Percentiles rank a stretch among this genome's conserved stretches.
These are phyloP conservation scores for Typhlomys cinereus DNA, from an alignment of 2,113 vertebrate genomes.

Conservation along the genomic window DNA sequence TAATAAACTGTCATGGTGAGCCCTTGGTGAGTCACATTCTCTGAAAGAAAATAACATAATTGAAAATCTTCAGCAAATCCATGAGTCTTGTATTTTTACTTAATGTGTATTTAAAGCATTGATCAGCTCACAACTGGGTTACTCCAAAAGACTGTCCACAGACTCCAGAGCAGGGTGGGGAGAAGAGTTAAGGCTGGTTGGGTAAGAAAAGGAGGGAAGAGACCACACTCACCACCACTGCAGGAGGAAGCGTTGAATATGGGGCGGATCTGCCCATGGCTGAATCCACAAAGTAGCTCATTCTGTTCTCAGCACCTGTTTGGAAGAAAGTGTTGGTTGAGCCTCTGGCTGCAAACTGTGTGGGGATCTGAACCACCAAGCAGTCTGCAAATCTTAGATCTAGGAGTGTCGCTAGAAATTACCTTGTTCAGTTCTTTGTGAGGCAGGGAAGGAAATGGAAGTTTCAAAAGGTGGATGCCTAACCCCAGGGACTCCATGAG, in stretches of 20 bases:
- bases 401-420: not conserved
- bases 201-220: not conserved
- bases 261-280: slow-evolving; percentile 84
- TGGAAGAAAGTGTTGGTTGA: slow-evolving; percentile 42
- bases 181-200: no score
- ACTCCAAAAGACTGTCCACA: not conserved
- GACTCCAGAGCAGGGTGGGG: not conserved
- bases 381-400: not conserved
- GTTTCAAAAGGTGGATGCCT: not conserved
- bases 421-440: not conserved
- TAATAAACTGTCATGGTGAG: not conserved
- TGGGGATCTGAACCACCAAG: not conserved
- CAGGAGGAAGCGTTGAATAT: slow-evolving; percentile 87
- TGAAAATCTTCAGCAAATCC: not conserved
- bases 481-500: accelerated
- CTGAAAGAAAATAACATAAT: not conserved
- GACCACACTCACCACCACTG: slow-evolving; percentile 87
- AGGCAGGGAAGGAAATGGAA: not conserved
- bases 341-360: accelerated
- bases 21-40: not conserved
- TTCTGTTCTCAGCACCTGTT: slow-evolving; percentile 81
- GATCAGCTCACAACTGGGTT: not conserved
- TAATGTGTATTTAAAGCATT: not conserved
- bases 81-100: not conserved
- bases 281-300: slow-evolving; percentile 96